Conservation (phyloP, 2,888 invertebrate genomes). For the Andrena chrysosceles region DNA sequence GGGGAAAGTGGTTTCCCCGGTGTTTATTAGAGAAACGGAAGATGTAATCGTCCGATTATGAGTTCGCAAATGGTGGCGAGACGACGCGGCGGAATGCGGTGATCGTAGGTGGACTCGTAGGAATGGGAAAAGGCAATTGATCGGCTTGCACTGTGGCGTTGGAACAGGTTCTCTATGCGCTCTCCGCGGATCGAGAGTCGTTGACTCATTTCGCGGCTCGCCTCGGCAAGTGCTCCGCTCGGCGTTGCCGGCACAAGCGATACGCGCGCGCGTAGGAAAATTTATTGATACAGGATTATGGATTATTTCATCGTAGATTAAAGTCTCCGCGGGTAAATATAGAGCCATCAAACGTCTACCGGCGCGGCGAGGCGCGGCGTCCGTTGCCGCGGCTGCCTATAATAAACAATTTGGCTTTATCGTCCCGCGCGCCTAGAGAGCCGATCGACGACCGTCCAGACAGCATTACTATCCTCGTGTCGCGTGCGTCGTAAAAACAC, state of each 20-base stretch:
- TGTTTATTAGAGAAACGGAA: slow-evolving; percentile 7
- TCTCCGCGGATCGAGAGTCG: slow-evolving; percentile 76
- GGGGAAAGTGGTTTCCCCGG: slow-evolving; percentile 16
- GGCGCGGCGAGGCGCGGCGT: slow-evolving; percentile 12
- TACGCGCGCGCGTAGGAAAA: slow-evolving; percentile 45
- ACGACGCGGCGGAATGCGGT: slow-evolving; percentile 61
- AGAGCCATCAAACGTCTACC: slow-evolving; percentile 64
- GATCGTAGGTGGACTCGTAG: slow-evolving; percentile 70
- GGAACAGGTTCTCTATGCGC: slow-evolving; percentile 74
- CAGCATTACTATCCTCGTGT: slow-evolving; percentile 32
- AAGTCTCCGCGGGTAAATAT: slow-evolving; percentile 62
- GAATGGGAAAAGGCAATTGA: slow-evolving; percentile 72
- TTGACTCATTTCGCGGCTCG: slow-evolving; percentile 78
- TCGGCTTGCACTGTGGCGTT: slow-evolving; percentile 56
- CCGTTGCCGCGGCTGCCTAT: slow-evolving; percentile 24
- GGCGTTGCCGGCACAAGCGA: slow-evolving; percentile 44
- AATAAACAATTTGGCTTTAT: slow-evolving; percentile 66
- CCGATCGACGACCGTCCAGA: slow-evolving; percentile 33
- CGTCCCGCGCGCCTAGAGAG: slow-evolving; percentile 36
- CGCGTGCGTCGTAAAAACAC: slow-evolving; percentile 37
- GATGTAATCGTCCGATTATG: slow-evolving; percentile 51
- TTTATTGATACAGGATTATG: slow-evolving; percentile 69
- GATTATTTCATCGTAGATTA: slow-evolving; percentile 69
- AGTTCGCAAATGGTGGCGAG: slow-evolving; percentile 45
- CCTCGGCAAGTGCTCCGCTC: slow-evolving; percentile 60